Evolutionary conservation across 1,140 invertebrate genomes (phyloP), one percentile per base, ranked within the genome.

Genomic region (Zaprionus kolodkinae): DNA sequence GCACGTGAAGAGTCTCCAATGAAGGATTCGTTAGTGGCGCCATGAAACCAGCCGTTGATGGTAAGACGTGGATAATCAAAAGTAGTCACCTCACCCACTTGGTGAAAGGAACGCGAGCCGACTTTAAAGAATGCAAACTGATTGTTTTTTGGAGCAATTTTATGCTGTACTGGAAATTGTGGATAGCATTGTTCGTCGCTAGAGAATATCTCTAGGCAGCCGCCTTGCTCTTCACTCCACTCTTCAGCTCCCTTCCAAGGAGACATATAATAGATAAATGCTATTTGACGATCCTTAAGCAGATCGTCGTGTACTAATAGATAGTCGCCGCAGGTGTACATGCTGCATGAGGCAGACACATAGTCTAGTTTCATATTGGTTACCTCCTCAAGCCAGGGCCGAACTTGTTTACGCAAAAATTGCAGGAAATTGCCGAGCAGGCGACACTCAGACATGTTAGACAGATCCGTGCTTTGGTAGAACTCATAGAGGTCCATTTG

Each of bases 21-120:
- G 12, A 82, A 72, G n/a, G 90, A 88, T 36, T 91, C 78, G 54
- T 92, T 92, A 11, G 88, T 90, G 12, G 90, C 94, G 2, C 95
- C 95, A 89, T 96, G 95, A 88, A 96, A 96, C 96, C 96, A 96
- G 40, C 96, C 96, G 79, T 96, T 96, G 55, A 96, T 95, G 15
- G 95, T 95, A 69, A 95, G 93, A 50, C 96, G 94, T 40, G 94
- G 94, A 78, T 95, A 94, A 72, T 95, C 94, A 65, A 94, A 91
- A 6, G 94, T 94, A 6, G 93, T 92, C 35, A 96, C 94, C 93
- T 96, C 96, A 10, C 94, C 93, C 33, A 96, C 96, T 93, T 95
- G 92, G 71, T 93, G 91, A 66, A 91, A 92, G 40, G 91, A 92
- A 38, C 83, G 81, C 11, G 91, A 81, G 1, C 93, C 93, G 10